Base-by-base conservation (phyloP, 1,140 invertebrate genomes). In the Zaprionus kolodkinae region DNA sequence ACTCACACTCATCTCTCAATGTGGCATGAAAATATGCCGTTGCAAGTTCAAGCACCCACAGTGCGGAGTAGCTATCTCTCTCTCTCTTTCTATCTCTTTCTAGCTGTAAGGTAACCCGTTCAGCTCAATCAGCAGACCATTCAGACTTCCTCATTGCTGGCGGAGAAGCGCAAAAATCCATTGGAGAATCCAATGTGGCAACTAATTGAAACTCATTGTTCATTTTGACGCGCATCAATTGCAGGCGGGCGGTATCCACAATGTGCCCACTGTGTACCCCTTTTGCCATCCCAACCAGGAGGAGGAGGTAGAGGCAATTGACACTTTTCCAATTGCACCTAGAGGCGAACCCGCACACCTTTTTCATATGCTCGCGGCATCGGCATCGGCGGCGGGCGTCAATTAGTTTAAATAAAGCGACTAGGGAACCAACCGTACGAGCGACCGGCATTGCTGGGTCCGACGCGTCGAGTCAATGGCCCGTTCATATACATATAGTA, bases 311-410 rank as follows among this genome's bases (percentile, higher is more conserved):
- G 38, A n/a, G 38, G 79, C 84, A 87, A 87, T 88, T 87, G 84
- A 87, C 84, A 87, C 84, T 87, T 87, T 88, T 87, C 71, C 84
- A 87, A 87, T 87, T 87, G 84, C 84, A 87, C 84, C 84, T 87
- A 50, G 45, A 68, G 10, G 45, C 35, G 27, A 50, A 55, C 52
- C 71, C 70, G 74, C 82, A 86, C 82, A 86, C 84, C 84, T 88
- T 83, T 57, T 66, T 63, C 59, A 69, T 63, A 69, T 70, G 40
- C 52, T 71, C 69, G 21, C 7, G 64, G 36, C 59, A 9, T 2
- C 10, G 52, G 66, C 43, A 52, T 55, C n/a, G 45, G 77, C 68
- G 71, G 62, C 77, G 70, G 84, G 80, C 77, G 84, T 88, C 84
- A 87, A 88, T 89, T 89, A 88, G 85, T 88, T 88, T 88, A 88